A percentile compares a stretch with the other conserved stretches of the same genome.
Conservation (phyloP, 2,113 vertebrate species). For the Gallinago jamesoni region DNA sequence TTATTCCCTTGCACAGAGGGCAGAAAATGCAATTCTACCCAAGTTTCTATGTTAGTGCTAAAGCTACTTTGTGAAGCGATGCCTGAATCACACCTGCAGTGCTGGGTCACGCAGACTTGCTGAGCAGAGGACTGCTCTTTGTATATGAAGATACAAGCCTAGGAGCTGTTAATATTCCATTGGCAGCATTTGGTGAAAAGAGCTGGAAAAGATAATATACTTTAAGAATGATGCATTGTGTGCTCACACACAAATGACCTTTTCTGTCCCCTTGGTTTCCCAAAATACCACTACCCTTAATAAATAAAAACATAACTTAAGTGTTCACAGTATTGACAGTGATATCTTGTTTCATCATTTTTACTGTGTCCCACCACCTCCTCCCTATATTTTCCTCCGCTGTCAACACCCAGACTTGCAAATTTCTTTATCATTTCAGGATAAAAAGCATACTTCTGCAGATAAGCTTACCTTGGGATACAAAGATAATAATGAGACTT, state of each 20-base stretch:
- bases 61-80: neutral
- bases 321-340: neutral
- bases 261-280: neutral
- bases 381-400: neutral
- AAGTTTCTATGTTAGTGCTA: neutral
- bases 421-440: neutral
- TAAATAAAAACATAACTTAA: neutral
- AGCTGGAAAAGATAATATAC: neutral
- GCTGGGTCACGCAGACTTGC: neutral
- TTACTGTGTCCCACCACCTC: neutral
- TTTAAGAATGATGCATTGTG: fast-evolving
- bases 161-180: neutral
- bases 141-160: neutral
- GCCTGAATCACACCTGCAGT: neutral
- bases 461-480: neutral
- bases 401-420: neutral
- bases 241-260: neutral
- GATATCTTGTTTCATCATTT: neutral
- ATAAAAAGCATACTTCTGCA: neutral
- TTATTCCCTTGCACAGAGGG: fast-evolving
- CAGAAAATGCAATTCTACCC: neutral
- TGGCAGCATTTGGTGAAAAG: neutral
- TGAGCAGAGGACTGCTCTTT: neutral
- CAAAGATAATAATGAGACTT: neutral
- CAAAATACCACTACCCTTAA: neutral